Evolutionary conservation across 2,797 vertebrate species (phyloP).

Genomic region (Malacoctenus gilli): DNA sequence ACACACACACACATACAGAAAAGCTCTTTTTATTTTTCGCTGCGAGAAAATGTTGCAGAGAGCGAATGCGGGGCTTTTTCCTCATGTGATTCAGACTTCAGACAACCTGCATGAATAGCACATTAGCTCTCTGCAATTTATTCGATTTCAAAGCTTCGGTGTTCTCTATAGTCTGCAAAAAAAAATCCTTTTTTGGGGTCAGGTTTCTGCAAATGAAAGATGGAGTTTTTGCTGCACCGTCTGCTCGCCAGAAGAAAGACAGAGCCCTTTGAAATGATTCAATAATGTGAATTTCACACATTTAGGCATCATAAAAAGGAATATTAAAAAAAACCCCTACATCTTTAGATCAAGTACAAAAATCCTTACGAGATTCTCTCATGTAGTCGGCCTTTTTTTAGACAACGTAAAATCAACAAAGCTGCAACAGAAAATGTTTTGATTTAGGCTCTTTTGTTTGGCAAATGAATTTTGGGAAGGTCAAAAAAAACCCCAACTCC

Average conservation of each 20-base stretch:
- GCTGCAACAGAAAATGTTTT: too few relatives aligned
- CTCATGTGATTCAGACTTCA: slow-evolving; percentile 47
- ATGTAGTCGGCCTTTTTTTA: too few relatives aligned
- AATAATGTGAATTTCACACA: slow-evolving; percentile 6
- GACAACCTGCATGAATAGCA: slow-evolving; percentile 57
- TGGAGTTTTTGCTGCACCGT: slow-evolving; percentile 24
- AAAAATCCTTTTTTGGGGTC: slow-evolving; percentile 36
- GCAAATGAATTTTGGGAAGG: too few relatives aligned
- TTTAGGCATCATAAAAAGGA: slow-evolving; percentile 14
- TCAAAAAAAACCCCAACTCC: too few relatives aligned
- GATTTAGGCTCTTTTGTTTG: too few relatives aligned
- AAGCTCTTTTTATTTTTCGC: slow-evolving; percentile 44
- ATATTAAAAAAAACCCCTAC: slow-evolving; percentile 10
- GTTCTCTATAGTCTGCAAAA: too few relatives aligned
- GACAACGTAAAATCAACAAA: too few relatives aligned
- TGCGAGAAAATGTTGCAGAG: slow-evolving; percentile 26
- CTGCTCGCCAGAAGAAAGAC: slow-evolving; percentile 15
- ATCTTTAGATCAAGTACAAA: slow-evolving; percentile 3
- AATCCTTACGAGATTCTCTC: slow-evolving; percentile 7
- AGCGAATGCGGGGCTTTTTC: slow-evolving; percentile 33
- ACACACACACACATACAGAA: slow-evolving; percentile 22
- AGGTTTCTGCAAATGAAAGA: slow-evolving; percentile 62
- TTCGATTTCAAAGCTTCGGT: slow-evolving; percentile 49
- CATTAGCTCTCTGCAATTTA: slow-evolving; percentile 54
- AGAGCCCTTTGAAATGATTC: background rate